These are phyloP conservation scores for Molossus alvarezi DNA, from an alignment of 2,797 vertebrate genomes.

Conservation along the genomic window DNA sequence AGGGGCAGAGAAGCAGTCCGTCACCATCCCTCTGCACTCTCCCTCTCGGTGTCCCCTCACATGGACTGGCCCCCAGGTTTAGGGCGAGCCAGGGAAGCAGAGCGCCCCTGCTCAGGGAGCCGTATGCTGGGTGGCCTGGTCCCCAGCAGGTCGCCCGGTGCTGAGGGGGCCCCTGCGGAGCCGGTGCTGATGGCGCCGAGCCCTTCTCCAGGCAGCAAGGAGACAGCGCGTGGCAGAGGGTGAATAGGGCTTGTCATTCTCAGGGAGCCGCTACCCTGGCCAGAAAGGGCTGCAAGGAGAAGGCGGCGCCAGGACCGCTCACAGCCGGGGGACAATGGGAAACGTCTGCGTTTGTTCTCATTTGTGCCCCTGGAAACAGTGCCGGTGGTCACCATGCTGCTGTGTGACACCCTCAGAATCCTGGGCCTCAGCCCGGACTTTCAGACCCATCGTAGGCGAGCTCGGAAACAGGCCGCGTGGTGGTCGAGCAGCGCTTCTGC, in stretches of 20 bases:
- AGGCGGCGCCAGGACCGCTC: not conserved
- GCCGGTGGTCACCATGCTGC: not conserved
- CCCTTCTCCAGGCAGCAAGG: not conserved
- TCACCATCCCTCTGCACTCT: not conserved
- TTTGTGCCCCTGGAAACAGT: not conserved
- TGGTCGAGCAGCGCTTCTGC: fast-evolving
- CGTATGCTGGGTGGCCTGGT: fast-evolving
- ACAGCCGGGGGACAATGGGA: not conserved
- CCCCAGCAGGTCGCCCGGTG: not conserved
- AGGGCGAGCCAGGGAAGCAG: not conserved
- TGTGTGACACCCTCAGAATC: not conserved
- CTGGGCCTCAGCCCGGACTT: not conserved
- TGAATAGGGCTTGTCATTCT: too few species aligned
- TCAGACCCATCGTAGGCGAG: not conserved
- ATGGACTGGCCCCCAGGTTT: not conserved
- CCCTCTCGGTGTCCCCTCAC: not conserved
- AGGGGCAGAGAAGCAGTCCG: not conserved
- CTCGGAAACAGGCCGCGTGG: fast-evolving
- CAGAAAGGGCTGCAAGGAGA: not conserved
- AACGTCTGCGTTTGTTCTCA: not conserved
- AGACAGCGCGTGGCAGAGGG: not conserved
- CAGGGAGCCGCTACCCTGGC: not conserved
- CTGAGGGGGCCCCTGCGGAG: not conserved
- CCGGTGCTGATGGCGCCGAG: not conserved
- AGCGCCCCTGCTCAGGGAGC: not conserved